Conservation (phyloP, 2,888 invertebrate genomes). For the Malachius bipustulatus region DNA sequence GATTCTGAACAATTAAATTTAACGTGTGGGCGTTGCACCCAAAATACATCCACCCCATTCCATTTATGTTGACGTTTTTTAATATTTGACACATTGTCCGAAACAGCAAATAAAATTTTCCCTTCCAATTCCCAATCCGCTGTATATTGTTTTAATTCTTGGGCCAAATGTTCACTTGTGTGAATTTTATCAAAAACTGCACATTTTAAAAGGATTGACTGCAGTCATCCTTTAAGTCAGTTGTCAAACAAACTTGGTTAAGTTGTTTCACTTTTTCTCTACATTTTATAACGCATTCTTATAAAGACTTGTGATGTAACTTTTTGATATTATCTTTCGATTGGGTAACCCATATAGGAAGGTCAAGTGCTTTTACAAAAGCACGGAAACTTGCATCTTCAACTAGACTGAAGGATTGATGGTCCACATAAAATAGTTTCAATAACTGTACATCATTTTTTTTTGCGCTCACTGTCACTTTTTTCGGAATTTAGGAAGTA, state of each 20-base stretch:
- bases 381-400: slow-evolving; percentile 17
- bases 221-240: slow-evolving; percentile 13
- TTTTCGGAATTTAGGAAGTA: no score
- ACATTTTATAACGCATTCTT: background rate
- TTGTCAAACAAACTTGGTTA: background rate
- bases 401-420: slow-evolving; percentile 20
- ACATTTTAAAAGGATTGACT: slow-evolving; percentile 20
- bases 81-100: slow-evolving; percentile 25
- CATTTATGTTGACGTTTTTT: slow-evolving; percentile 19
- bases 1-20: slow-evolving; percentile 20
- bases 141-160: no score
- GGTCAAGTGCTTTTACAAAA: slow-evolving; percentile 16
- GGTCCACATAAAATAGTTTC: slow-evolving; percentile 16
- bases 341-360: slow-evolving; percentile 18
- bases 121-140: no score
- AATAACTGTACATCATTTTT: no score
- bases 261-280: background rate
- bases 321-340: slow-evolving; percentile 16
- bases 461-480: no score
- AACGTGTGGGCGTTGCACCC: no score
- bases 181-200: slow-evolving; percentile 13
- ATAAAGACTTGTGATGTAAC: slow-evolving; percentile 13
- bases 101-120: slow-evolving; percentile 24
- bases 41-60: slow-evolving; percentile 18
- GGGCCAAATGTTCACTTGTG: slow-evolving; percentile 22